Conservation (phyloP, 2,113 vertebrate genomes). For the Ptilorrhoa leucosticta region DNA sequence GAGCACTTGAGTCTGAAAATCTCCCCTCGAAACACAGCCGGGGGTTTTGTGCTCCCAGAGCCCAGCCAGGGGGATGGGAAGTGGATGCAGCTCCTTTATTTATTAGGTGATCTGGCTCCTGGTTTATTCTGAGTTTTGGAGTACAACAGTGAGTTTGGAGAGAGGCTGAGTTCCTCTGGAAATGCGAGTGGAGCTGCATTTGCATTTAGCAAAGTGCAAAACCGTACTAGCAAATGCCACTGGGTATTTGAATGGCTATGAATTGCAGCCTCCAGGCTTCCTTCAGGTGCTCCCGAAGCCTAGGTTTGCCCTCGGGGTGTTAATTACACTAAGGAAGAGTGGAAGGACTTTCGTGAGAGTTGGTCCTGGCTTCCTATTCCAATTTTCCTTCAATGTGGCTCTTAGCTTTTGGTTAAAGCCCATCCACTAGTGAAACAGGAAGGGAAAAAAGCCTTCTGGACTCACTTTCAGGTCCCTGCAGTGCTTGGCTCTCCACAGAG, state of each 20-base stretch:
- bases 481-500: not conserved
- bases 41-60: not conserved
- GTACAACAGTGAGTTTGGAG: not conserved
- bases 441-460: not conserved
- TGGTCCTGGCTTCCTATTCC: not conserved
- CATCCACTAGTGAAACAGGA: not conserved
- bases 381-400: not conserved
- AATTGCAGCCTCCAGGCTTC: not conserved
- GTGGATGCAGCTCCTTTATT: accelerated
- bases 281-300: not conserved
- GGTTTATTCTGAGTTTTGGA: not conserved
- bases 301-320: not conserved
- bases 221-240: not conserved
- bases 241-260: accelerated
- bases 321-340: not conserved
- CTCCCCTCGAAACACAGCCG: accelerated
- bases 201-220: not conserved
- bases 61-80: accelerated
- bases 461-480: not conserved
- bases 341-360: not conserved
- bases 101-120: not conserved
- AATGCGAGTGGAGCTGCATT: not conserved
- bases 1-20: not conserved
- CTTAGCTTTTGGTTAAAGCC: not conserved
- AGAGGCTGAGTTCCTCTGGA: not conserved